Evolutionary conservation across 2,113 vertebrate species (phyloP).

Genomic region (Hemiprocne comata): DNA sequence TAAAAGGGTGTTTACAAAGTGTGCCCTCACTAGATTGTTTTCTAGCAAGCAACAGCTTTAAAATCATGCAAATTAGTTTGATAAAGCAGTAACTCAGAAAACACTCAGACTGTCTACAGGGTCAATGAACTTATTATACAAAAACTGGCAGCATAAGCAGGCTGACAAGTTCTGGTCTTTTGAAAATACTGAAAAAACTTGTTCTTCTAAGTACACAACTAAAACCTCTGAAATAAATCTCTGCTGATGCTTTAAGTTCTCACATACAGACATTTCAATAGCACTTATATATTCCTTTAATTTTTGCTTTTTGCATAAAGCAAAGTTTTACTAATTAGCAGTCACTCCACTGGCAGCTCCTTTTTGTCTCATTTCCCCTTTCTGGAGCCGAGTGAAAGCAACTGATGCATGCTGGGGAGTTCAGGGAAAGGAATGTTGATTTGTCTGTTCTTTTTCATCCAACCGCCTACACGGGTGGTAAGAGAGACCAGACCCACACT

Average conservation of each 20-base stretch:
- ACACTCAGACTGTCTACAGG: constrained; percentile 20
- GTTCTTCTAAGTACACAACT: not conserved
- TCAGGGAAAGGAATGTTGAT: constrained; percentile 61
- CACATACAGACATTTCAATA: not conserved
- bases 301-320: constrained; percentile 12
- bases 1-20: constrained; percentile 29
- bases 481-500: not conserved
- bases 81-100: constrained; percentile 51
- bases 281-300: constrained; percentile 27
- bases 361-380: constrained; percentile 61
- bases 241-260: not conserved
- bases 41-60: constrained; percentile 49
- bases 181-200: constrained; percentile 16
- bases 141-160: constrained; percentile 16
- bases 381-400: constrained; percentile 67
- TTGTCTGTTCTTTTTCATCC: constrained; percentile 54
- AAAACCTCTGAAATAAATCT: not conserved
- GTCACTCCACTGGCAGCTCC: constrained; percentile 11
- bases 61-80: constrained; percentile 65
- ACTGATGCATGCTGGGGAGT: constrained; percentile 54
- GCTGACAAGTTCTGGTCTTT: constrained; percentile 1
- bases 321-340: constrained; percentile 72
- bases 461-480: not conserved
- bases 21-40: not conserved
- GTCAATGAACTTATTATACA: constrained; percentile 44